Conservation (phyloP, 2,113 vertebrate species). For the Solea senegalensis region DNA sequence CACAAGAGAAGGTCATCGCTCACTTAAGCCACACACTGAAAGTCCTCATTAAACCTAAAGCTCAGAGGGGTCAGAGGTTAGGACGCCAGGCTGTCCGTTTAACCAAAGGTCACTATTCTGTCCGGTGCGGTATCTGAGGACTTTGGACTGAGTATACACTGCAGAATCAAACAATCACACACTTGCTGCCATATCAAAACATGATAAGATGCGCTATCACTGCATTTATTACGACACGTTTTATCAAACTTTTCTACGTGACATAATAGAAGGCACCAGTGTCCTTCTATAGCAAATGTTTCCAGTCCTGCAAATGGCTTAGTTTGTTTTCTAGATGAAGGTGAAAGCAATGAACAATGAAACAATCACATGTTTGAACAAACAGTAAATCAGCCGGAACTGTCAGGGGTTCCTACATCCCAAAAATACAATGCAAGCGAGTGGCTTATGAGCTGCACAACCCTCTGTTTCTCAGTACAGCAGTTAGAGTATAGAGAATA, state of each 20-base stretch:
- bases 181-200: not conserved
- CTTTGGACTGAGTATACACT: slow-evolving; percentile 2
- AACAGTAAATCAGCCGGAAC: not conserved
- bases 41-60: not conserved
- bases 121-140: not conserved
- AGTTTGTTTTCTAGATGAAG: too few relatives aligned
- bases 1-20: slow-evolving; percentile 7
- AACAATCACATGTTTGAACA: slow-evolving; percentile 12
- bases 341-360: not conserved
- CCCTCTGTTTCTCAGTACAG: too few relatives aligned
- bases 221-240: not conserved
- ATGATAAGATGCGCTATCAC: not conserved
- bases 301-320: not conserved
- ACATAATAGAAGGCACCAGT: too few relatives aligned
- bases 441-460: too few relatives aligned
- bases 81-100: too few relatives aligned
- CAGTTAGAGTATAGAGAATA: too few relatives aligned
- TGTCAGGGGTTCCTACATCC: not conserved
- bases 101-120: not conserved
- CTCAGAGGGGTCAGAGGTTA: too few relatives aligned
- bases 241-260: not conserved
- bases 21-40: slow-evolving; percentile 22
- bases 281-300: not conserved
- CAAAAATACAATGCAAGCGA: too few relatives aligned
- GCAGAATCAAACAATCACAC: not conserved